Evolutionary conservation across 2,888 invertebrate genomes (phyloP).

Genomic region (Drosophila rellima): DNA sequence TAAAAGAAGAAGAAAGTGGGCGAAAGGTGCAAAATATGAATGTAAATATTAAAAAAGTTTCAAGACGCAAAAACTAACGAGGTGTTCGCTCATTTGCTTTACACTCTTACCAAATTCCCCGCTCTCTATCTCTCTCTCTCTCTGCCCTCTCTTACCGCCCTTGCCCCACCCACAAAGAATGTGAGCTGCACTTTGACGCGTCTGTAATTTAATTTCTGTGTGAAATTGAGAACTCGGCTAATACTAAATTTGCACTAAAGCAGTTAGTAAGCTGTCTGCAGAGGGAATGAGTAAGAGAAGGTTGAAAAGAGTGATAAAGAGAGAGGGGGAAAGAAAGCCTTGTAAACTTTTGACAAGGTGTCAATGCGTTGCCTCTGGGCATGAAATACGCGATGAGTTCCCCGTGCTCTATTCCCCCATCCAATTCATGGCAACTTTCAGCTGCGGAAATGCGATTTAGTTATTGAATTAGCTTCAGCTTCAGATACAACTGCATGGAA

Average conservation of each 20-base stretch:
- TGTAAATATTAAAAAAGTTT: slow-evolving; percentile 83
- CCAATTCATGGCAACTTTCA: slow-evolving; percentile 52
- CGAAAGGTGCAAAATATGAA: slow-evolving; percentile 80
- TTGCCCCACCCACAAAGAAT: slow-evolving; percentile 12
- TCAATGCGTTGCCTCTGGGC: slow-evolving; percentile 68
- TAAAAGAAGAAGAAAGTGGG: neutral
- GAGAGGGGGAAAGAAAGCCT: slow-evolving; percentile 3
- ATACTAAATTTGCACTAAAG: slow-evolving; percentile 79
- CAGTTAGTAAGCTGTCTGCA: slow-evolving; percentile 62
- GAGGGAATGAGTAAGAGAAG: slow-evolving; percentile 18
- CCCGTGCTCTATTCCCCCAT: neutral
- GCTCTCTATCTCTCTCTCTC: neutral
- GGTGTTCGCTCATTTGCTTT: slow-evolving; percentile 76
- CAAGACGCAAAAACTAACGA: slow-evolving; percentile 77
- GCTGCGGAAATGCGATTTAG: slow-evolving; percentile 76
- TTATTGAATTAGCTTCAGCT: slow-evolving; percentile 67
- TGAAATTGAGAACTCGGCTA: slow-evolving; percentile 79
- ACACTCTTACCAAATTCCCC: neutral
- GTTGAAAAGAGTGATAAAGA: neutral
- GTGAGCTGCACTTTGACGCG: slow-evolving; percentile 66
- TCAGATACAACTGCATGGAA: slow-evolving; percentile 1
- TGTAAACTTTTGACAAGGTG: slow-evolving; percentile 77
- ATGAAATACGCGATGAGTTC: slow-evolving; percentile 17
- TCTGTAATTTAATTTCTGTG: slow-evolving; percentile 75
- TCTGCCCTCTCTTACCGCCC: neutral